Evolutionary conservation across 2,888 invertebrate genomes (phyloP).

Genomic region (Mesorhabditis spiculigera): DNA sequence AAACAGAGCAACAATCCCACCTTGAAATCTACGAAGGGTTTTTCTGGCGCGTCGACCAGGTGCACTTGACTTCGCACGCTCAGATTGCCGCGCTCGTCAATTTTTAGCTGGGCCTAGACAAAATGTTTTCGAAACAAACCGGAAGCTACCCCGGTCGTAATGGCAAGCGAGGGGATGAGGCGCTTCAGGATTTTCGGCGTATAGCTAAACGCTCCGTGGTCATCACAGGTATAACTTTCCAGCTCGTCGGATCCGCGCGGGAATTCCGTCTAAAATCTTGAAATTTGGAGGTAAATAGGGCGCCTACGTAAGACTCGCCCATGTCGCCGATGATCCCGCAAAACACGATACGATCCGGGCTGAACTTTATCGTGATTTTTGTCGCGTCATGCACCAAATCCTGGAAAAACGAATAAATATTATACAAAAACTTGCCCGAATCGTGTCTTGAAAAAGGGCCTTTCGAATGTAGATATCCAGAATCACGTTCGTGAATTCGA

Average conservation of each 20-base stretch:
- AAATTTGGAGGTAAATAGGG: background rate
- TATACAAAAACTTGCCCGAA: background rate
- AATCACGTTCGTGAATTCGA: background rate
- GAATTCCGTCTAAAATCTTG: background rate
- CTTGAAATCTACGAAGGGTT: background rate
- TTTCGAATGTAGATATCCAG: background rate
- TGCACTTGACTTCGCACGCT: background rate
- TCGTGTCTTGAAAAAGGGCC: background rate
- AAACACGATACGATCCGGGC: constrained; percentile 1
- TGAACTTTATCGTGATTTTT: background rate
- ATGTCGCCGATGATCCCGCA: background rate
- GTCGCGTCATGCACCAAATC: background rate
- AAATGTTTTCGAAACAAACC: background rate
- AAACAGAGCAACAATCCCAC: background rate
- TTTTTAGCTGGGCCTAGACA: background rate
- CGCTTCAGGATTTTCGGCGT: background rate
- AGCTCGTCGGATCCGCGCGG: constrained; percentile 3
- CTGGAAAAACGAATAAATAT: background rate
- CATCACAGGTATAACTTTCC: background rate
- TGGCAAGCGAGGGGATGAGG: background rate
- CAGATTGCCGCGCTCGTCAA: background rate
- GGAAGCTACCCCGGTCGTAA: background rate
- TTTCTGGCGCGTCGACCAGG: background rate
- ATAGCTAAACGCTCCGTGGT: background rate
- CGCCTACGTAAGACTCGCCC: background rate